Conservation (phyloP, 2,888 invertebrate genomes). For the Macaria liturata region DNA sequence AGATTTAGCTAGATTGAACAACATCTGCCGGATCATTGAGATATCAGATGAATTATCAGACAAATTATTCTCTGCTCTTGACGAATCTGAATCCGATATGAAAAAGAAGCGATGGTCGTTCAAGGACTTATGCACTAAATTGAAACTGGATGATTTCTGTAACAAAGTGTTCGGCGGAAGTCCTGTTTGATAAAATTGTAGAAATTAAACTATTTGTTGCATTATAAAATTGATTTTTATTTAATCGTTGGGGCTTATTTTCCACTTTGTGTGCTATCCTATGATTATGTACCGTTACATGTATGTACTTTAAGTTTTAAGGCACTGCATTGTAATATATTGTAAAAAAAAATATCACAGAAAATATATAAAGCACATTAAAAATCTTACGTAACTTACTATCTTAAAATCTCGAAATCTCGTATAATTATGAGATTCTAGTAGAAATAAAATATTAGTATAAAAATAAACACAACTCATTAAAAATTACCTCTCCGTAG, state of each 20-base stretch:
- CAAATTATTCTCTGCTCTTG: conserved; percentile 59
- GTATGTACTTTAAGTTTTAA: conserved; percentile 9
- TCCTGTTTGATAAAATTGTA: conserved; percentile 8
- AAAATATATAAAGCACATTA: conserved; percentile 1
- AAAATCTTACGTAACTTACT: too few species aligned
- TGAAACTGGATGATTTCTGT: conserved; percentile 74
- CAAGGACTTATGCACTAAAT: conserved; percentile 68
- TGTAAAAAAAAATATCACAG: conserved; percentile 19
- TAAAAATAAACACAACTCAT: too few species aligned
- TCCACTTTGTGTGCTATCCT: neutral
- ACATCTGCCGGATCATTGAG: conserved; percentile 75
- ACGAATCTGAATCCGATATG: conserved; percentile 30
- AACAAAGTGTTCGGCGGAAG: conserved; percentile 61
- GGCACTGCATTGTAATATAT: conserved; percentile 14
- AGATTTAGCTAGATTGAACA: conserved; percentile 66
- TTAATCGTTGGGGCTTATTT: neutral
- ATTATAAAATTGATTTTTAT: neutral
- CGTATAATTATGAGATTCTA: too few species aligned
- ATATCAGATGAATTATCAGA: conserved; percentile 75
- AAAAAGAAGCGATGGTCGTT: conserved; percentile 66
- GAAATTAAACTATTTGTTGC: conserved; percentile 27
- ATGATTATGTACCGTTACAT: conserved; percentile 4
- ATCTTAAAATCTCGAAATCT: too few species aligned
- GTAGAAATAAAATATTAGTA: too few species aligned
- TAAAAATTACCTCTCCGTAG: too few species aligned